Conservation (phyloP, 2,797 vertebrate genomes). For the Diceros bicornis region DNA sequence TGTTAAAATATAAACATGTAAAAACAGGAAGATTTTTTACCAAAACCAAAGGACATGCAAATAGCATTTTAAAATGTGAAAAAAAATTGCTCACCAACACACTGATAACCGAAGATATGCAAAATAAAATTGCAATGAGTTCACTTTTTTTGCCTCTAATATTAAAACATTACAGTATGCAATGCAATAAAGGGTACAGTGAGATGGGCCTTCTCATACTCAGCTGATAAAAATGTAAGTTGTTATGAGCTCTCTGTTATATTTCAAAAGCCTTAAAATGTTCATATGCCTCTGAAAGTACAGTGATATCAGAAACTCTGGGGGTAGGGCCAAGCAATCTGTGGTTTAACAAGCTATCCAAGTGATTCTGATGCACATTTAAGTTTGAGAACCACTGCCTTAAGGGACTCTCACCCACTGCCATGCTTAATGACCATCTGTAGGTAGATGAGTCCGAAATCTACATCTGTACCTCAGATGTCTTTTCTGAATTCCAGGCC, state of each 20-base stretch:
- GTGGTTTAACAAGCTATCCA: slow-evolving; percentile 29
- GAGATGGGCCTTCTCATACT: neutral
- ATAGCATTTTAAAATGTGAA: slow-evolving; percentile 29
- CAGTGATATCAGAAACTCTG: neutral
- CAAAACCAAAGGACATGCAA: neutral
- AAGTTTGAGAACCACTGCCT: neutral
- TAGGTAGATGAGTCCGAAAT: neutral
- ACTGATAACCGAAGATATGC: neutral
- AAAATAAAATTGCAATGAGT: slow-evolving; percentile 39
- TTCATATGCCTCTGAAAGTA: slow-evolving; percentile 16
- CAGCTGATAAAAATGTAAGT: slow-evolving; percentile 26
- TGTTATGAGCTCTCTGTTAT: neutral
- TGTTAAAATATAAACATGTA: slow-evolving; percentile 53
- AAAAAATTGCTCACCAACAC: neutral
- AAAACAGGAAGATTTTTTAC: slow-evolving; percentile 33
- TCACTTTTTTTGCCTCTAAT: neutral
- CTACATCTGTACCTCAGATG: neutral
- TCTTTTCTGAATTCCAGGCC: slow-evolving; percentile 36
- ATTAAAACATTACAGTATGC: slow-evolving; percentile 23
- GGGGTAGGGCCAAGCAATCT: neutral
- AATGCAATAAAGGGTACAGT: neutral
- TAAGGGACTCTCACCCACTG: neutral
- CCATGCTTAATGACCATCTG: neutral
- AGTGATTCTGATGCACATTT: neutral
- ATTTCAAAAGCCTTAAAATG: slow-evolving; percentile 51